Evolutionary conservation across 2,113 vertebrate genomes (phyloP).

Genomic region (Calonectris borealis): DNA sequence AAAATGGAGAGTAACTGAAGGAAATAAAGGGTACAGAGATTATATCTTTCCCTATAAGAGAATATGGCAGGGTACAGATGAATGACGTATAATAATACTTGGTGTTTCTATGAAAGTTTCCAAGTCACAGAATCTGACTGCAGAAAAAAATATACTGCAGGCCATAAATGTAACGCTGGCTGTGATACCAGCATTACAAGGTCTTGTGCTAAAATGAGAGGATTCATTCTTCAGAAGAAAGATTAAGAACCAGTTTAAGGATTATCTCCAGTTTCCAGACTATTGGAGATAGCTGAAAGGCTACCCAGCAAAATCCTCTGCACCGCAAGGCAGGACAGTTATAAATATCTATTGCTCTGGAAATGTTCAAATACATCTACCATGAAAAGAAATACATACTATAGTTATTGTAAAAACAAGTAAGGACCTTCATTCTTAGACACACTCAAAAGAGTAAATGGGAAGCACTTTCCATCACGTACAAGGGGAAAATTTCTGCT

Average conservation of each 20-base stretch:
- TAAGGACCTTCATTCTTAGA: not conserved
- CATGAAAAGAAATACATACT: not conserved
- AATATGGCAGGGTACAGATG: not conserved
- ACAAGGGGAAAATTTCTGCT: slow-evolving; percentile 2
- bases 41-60: not conserved
- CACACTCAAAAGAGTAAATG: not conserved
- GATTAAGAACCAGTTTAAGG: not conserved
- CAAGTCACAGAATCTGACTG: not conserved
- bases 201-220: not conserved
- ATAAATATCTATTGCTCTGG: not conserved
- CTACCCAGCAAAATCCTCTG: not conserved
- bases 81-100: not conserved
- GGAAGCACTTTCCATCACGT: not conserved
- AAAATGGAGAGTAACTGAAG: not conserved
- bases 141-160: not conserved
- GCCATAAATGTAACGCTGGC: not conserved
- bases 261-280: not conserved
- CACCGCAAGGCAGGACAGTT: not conserved
- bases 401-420: not conserved
- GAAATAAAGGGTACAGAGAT: not conserved
- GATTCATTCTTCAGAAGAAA: not conserved
- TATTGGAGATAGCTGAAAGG: not conserved
- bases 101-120: not conserved
- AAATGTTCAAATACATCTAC: not conserved
- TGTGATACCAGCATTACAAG: not conserved